Evolutionary conservation across 2,888 invertebrate genomes (phyloP).

Genomic region (Nephrotoma appendiculata): DNA sequence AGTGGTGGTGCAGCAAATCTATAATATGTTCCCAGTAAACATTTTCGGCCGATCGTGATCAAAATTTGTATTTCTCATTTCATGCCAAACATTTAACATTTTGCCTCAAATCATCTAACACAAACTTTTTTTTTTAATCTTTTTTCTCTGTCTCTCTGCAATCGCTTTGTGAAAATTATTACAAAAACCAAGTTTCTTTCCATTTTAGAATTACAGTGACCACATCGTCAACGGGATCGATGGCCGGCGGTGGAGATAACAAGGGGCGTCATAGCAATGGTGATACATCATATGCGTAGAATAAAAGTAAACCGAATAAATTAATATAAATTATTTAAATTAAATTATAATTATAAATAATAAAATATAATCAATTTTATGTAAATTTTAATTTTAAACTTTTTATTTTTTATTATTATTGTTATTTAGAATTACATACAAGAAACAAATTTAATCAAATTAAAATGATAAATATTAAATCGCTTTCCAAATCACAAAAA

Average conservation of each 20-base stretch:
- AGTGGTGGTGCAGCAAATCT: constrained; percentile 9
- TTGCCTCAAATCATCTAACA: constrained; percentile 2
- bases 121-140: neutral
- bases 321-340: neutral
- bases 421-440: neutral
- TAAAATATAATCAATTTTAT: neutral
- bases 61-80: neutral
- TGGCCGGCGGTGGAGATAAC: constrained; percentile 16
- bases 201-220: constrained; percentile 33
- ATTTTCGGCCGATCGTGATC: neutral
- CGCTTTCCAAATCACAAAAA: neutral
- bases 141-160: constrained; percentile 1
- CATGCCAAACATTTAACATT: neutral
- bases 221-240: constrained; percentile 29
- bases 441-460: neutral
- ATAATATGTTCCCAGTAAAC: neutral
- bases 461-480: neutral
- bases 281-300: constrained; percentile 20
- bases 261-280: constrained; percentile 20
- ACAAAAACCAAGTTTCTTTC: constrained; percentile 26
- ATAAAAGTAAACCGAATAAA: neutral
- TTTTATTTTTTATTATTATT: neutral
- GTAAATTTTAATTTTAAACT: neutral
- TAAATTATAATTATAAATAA: neutral
- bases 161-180: neutral